Evolutionary conservation across 2,797 vertebrate genomes (phyloP).

Genomic region (Aselliscus stoliczkanus): DNA sequence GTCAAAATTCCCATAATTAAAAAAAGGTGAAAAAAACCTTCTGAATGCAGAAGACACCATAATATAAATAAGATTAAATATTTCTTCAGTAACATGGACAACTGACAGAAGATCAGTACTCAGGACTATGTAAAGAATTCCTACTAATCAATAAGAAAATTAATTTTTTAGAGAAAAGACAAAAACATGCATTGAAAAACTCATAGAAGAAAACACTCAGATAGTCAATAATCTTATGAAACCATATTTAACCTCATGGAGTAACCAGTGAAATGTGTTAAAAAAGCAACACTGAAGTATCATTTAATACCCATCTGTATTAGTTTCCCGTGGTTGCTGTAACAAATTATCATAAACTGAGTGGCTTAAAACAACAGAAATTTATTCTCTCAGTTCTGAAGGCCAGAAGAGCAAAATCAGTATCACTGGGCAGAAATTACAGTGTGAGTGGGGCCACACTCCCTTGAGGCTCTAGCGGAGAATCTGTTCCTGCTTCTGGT

Average conservation of each 20-base stretch:
- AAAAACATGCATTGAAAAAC: not conserved
- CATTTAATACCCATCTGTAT: not conserved
- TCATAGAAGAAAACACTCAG: not conserved
- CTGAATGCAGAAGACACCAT: not conserved
- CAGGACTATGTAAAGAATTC: not conserved
- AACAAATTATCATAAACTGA: not conserved
- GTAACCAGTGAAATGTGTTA: not conserved
- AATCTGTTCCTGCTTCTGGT: not conserved
- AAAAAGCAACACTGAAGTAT: not conserved
- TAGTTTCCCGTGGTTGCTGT: not conserved
- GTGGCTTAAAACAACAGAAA: not conserved
- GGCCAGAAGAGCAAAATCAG: not conserved
- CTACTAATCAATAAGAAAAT: not conserved
- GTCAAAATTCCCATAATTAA: not conserved
- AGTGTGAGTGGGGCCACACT: not conserved
- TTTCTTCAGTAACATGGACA: not conserved
- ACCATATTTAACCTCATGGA: not conserved
- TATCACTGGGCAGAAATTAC: not conserved
- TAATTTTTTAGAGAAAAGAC: not conserved
- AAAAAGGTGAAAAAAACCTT: not conserved
- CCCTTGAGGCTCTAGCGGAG: not conserved
- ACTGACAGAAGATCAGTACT: not conserved
- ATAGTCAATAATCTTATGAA: not conserved
- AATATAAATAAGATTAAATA: not conserved
- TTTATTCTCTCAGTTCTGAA: not conserved